Percentiles rank a stretch among this genome's conserved stretches.
These are phyloP conservation scores for Pogonomyrmex californicus DNA, from an alignment of 1,140 invertebrate species.

Conservation along the genomic window DNA sequence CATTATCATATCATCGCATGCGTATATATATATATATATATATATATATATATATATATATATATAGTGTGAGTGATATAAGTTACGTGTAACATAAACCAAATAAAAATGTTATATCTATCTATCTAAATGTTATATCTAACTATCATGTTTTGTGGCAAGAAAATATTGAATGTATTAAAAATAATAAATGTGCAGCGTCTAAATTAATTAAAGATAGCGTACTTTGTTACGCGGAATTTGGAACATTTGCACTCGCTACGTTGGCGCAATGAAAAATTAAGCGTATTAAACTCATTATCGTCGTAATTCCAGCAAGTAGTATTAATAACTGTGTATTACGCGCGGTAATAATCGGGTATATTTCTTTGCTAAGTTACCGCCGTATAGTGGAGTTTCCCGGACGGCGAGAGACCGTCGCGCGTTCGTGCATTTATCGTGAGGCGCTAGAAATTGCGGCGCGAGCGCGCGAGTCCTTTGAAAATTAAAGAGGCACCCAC, in stretches of 20 bases:
- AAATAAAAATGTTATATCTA: not conserved
- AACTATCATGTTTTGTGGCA: not conserved
- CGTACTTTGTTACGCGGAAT: slow-evolving; percentile 12
- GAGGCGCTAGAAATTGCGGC: slow-evolving; percentile 46
- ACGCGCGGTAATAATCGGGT: slow-evolving; percentile 44
- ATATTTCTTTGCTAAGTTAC: slow-evolving; percentile 51
- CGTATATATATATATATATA: not conserved
- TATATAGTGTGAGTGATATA: no score
- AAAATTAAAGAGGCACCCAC: slow-evolving; percentile 53
- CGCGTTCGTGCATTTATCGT: slow-evolving; percentile 38
- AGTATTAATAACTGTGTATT: slow-evolving; percentile 50
- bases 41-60: not conserved
- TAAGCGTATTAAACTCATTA: slow-evolving; percentile 43
- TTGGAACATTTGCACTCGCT: not conserved
- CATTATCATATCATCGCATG: not conserved
- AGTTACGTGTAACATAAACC: not conserved
- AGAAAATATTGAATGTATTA: not conserved
- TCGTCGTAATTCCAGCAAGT: slow-evolving; percentile 31
- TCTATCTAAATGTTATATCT: not conserved
- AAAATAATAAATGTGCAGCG: slow-evolving; percentile 9
- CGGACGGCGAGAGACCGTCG: slow-evolving; percentile 4
- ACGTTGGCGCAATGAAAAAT: slow-evolving; percentile 23
- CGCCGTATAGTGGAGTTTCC: not conserved
- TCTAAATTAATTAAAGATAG: slow-evolving; percentile 12
- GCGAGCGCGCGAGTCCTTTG: slow-evolving; percentile 10